These are phyloP conservation scores for Nomada goodeniana DNA, from an alignment of 2,888 invertebrate species.

Conservation along the genomic window DNA sequence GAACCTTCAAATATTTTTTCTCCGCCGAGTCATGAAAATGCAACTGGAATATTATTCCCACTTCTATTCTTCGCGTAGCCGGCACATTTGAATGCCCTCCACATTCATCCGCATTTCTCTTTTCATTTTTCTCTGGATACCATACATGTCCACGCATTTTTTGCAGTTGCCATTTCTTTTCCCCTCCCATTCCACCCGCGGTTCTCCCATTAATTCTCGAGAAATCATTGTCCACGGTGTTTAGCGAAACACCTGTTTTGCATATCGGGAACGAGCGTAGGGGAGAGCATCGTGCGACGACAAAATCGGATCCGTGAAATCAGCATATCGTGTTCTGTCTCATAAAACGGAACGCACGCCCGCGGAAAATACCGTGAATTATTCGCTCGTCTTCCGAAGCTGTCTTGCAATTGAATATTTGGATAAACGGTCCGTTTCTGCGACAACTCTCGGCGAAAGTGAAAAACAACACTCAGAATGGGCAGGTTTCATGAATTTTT, in stretches of 20 bases:
- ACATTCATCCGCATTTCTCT: conserved; percentile 56
- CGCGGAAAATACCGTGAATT: conserved; percentile 34
- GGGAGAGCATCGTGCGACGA: conserved; percentile 21
- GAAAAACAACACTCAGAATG: conserved; percentile 22
- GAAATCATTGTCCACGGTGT: conserved; percentile 17
- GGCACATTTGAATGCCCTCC: conserved; percentile 60
- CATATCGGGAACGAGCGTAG: conserved; percentile 28
- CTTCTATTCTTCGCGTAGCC: conserved; percentile 9
- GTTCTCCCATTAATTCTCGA: conserved; percentile 32
- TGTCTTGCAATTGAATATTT: conserved; percentile 35
- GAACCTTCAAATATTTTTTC: background rate
- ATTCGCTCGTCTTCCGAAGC: conserved; percentile 3
- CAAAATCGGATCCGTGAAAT: conserved; percentile 38
- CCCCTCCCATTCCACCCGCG: background rate
- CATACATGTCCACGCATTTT: background rate
- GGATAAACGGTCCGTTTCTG: conserved; percentile 25
- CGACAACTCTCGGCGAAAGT: conserved; percentile 3
- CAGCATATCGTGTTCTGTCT: conserved; percentile 30
- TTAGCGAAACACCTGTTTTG: conserved; percentile 33
- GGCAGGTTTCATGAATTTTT: conserved; percentile 19
- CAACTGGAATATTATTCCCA: conserved; percentile 12
- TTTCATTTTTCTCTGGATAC: conserved; percentile 48
- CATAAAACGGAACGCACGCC: conserved; percentile 17
- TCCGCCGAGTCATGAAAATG: conserved; percentile 36
- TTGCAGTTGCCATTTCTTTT: background rate